Conservation (phyloP, 2,888 invertebrate species). For the Oegoconia quadripuncta region DNA sequence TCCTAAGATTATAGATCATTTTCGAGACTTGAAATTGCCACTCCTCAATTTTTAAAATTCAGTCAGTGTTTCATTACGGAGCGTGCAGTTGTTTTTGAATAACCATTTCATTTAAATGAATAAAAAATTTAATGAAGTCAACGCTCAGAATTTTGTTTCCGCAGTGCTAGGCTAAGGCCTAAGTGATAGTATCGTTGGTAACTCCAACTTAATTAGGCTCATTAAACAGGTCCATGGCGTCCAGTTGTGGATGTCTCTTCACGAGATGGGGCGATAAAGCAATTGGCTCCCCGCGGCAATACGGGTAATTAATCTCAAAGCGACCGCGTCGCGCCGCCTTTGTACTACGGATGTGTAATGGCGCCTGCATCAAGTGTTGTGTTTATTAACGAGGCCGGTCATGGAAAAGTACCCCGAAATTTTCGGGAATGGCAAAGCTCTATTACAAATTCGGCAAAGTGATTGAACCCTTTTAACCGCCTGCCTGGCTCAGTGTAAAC, state of each 20-base stretch:
- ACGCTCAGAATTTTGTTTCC: too few species aligned
- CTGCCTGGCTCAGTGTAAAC: too few species aligned
- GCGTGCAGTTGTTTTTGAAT: too few species aligned
- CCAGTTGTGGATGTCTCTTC: constrained; percentile 26
- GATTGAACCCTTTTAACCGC: too few species aligned
- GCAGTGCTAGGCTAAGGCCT: not conserved
- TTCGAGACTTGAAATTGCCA: too few species aligned
- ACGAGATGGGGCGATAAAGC: constrained; percentile 61
- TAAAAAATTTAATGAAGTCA: too few species aligned
- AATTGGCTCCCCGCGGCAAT: constrained; percentile 68
- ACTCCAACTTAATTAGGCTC: constrained; percentile 25
- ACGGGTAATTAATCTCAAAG: constrained; percentile 69
- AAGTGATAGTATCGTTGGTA: constrained; percentile 34
- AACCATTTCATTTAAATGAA: too few species aligned
- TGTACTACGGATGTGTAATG: constrained; percentile 29
- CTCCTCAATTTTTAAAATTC: too few species aligned
- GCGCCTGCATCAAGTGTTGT: constrained; percentile 47
- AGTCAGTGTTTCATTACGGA: too few species aligned
- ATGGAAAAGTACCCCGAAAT: not conserved
- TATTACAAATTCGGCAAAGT: too few species aligned
- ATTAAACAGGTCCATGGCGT: constrained; percentile 18
- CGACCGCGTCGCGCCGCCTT: constrained; percentile 25
- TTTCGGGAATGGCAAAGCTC: too few species aligned
- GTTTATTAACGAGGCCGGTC: not conserved
- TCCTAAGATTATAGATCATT: too few species aligned